phyloP scores from a whole-genome alignment of 2,113 vertebrate genomes.

The Eulemur rufifrons region DNA sequence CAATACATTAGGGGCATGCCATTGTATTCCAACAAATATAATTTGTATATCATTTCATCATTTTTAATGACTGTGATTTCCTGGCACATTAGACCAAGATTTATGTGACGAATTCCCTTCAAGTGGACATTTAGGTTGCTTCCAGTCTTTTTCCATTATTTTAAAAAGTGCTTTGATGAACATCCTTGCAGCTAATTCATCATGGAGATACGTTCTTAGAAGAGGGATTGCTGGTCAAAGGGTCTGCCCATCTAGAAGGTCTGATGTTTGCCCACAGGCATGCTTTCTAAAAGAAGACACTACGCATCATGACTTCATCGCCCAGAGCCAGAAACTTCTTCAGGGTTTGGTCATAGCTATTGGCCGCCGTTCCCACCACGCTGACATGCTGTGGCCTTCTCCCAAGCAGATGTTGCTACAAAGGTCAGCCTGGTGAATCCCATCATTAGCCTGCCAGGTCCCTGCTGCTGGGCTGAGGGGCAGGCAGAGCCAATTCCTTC shows the following conservation, averaged over 20 bases:
- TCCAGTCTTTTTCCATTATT: background rate
- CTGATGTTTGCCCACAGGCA: background rate
- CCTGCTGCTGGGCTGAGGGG: background rate
- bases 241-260: background rate
- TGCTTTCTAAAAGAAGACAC: constrained; percentile 1
- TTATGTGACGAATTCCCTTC: background rate
- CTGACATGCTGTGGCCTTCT: constrained; percentile 15
- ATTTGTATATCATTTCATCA: background rate
- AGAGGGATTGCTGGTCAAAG: background rate
- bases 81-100: background rate
- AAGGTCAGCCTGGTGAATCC: constrained; percentile 50
- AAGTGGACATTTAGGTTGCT: background rate
- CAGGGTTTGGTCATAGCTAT: background rate
- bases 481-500: constrained; percentile 6
- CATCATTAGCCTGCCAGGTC: constrained; percentile 15
- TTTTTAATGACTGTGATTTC: background rate
- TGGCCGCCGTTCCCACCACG: constrained; percentile 26
- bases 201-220: background rate
- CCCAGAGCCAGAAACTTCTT: constrained; percentile 1
- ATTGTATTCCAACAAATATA: background rate
- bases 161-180: background rate
- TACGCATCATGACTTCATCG: background rate
- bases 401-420: constrained; percentile 58
- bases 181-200: background rate
- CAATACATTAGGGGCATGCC: background rate